Evolutionary conservation across 1,140 invertebrate species (phyloP).

Genomic region (Drosophila mayri): DNA sequence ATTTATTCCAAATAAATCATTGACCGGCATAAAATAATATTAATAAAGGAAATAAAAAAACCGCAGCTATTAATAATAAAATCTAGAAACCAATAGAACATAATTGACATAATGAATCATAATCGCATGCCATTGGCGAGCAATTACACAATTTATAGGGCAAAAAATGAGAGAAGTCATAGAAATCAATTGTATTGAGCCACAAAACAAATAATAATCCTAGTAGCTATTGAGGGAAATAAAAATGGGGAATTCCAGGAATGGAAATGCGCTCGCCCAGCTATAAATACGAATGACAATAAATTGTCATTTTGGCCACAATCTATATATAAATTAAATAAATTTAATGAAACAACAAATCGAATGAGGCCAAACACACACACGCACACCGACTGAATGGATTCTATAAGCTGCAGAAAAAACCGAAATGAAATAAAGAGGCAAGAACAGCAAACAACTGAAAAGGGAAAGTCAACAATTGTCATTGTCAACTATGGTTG

Average conservation of each 20-base stretch:
- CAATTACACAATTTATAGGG: slow-evolving; percentile 57
- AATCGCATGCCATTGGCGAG: slow-evolving; percentile 34
- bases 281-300: slow-evolving; percentile 75
- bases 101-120: slow-evolving; percentile 51
- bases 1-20: slow-evolving; percentile 3
- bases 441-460: slow-evolving; percentile 26
- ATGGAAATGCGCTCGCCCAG: slow-evolving; percentile 29
- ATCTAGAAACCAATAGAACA: slow-evolving; percentile 24
- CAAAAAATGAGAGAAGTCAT: slow-evolving; percentile 28
- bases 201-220: slow-evolving; percentile 53
- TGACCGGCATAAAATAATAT: not conserved
- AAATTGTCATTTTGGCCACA: slow-evolving; percentile 68
- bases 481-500: slow-evolving; percentile 72
- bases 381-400: not conserved
- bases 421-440: slow-evolving; percentile 34
- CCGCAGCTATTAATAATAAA: slow-evolving; percentile 34
- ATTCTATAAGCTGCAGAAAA: slow-evolving; percentile 39
- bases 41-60: slow-evolving; percentile 1
- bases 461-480: slow-evolving; percentile 74
- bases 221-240: slow-evolving; percentile 13
- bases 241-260: slow-evolving; percentile 33
- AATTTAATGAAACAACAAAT: slow-evolving; percentile 65
- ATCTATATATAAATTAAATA: slow-evolving; percentile 71
- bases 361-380: not conserved
- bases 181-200: slow-evolving; percentile 44